Conservation (phyloP, 2,888 invertebrate genomes). For the Frankliniella intonsa region DNA sequence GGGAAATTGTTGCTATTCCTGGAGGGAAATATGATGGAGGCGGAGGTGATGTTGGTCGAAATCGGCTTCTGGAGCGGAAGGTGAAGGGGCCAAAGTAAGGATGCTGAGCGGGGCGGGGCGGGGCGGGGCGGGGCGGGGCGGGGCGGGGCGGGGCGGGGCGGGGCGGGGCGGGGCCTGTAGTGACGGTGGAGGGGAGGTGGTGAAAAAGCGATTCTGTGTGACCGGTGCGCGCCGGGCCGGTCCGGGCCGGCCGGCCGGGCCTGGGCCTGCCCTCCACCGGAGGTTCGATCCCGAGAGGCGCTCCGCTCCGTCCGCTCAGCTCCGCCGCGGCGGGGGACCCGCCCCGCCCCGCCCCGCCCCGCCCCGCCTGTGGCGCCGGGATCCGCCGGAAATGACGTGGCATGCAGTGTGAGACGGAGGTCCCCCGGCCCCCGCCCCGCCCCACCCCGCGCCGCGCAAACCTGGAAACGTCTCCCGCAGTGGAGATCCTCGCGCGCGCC, state of each 20-base stretch:
- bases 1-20: conserved; percentile 22
- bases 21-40: conserved; percentile 9
- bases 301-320: too few species aligned
- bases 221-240: too few species aligned
- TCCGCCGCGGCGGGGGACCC: neutral
- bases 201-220: neutral
- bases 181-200: neutral
- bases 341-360: neutral
- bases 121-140: neutral
- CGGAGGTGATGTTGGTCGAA: neutral
- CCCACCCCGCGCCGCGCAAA: too few species aligned
- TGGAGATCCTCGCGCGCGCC: too few species aligned
- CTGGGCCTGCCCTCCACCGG: too few species aligned
- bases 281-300: too few species aligned
- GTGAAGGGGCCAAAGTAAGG: neutral
- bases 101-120: neutral
- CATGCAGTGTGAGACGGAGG: too few species aligned
- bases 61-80: neutral
- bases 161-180: neutral
- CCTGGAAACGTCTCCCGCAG: too few species aligned
- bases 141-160: neutral
- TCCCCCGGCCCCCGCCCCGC: too few species aligned
- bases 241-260: too few species aligned
- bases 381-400: too few species aligned
- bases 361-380: neutral